These are phyloP conservation scores for Rattus rattus DNA, from an alignment of 2,113 vertebrate species.

Conservation along the genomic window DNA sequence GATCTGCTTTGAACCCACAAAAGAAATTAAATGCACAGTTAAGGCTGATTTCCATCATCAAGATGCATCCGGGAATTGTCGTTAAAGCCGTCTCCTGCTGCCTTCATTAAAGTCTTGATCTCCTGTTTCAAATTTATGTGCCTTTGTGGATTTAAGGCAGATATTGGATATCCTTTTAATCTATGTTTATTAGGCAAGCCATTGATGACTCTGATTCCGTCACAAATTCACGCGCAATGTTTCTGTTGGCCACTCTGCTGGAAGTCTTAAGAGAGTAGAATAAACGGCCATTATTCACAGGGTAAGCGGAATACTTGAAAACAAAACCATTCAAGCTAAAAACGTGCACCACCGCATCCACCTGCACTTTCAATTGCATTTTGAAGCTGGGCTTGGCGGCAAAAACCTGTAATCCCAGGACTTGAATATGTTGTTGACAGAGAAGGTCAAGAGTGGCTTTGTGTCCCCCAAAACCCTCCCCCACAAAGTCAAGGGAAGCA, in stretches of 20 bases:
- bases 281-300: slow-evolving; percentile 48
- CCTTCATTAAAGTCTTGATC: slow-evolving; percentile 80
- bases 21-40: slow-evolving; percentile 83
- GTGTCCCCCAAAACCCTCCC: not conserved
- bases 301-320: slow-evolving; percentile 18
- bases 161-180: slow-evolving; percentile 79
- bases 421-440: not conserved
- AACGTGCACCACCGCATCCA: not conserved
- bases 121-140: slow-evolving; percentile 76
- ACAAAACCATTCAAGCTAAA: slow-evolving; percentile 21
- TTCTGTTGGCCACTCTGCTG: slow-evolving; percentile 59
- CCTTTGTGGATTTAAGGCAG: slow-evolving; percentile 77
- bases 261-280: slow-evolving; percentile 69
- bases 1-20: slow-evolving; percentile 76
- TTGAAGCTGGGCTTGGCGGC: not conserved
- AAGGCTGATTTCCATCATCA: slow-evolving; percentile 79
- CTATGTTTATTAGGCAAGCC: slow-evolving; percentile 82
- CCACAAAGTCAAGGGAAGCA: too few relatives aligned
- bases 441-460: not conserved
- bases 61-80: slow-evolving; percentile 69
- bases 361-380: not conserved
- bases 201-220: slow-evolving; percentile 78
- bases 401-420: not conserved
- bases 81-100: slow-evolving; percentile 78
- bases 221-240: slow-evolving; percentile 67